A percentile compares a stretch with the other conserved stretches of the same genome.
phyloP scores from a whole-genome alignment of 2,113 vertebrate genomes.

The Callocephalon fimbriatum region DNA sequence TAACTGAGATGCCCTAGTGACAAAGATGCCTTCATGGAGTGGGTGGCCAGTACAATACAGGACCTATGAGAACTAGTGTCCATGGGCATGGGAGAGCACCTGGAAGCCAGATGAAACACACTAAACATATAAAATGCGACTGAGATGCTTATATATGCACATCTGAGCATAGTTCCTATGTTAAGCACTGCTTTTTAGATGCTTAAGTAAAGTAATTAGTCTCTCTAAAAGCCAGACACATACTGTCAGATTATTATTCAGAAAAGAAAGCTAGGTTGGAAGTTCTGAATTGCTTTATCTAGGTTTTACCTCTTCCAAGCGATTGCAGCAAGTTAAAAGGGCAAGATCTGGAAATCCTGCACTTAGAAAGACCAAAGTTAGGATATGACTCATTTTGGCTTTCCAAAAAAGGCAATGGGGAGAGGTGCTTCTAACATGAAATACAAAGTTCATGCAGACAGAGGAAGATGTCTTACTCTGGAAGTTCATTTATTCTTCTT shows the following conservation, averaged over 20 bases:
- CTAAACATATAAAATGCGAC: background rate
- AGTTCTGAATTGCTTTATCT: background rate
- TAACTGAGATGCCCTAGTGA: background rate
- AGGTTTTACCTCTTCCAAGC: background rate
- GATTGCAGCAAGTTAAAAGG: background rate
- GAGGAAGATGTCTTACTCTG: background rate
- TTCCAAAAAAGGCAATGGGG: background rate
- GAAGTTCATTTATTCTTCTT: background rate
- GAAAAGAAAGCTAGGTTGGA: background rate
- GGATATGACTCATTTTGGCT: background rate
- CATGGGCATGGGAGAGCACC: background rate
- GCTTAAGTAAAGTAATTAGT: background rate
- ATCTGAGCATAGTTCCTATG: background rate
- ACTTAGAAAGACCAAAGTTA: background rate
- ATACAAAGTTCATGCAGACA: background rate
- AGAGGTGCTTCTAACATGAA: background rate
- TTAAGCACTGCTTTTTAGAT: background rate
- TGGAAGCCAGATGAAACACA: background rate
- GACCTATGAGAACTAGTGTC: background rate
- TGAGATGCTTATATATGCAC: background rate
- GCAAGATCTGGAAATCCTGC: slow-evolving; percentile 9
- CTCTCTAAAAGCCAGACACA: background rate
- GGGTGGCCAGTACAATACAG: background rate
- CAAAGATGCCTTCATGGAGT: background rate
- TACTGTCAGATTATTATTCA: background rate